Percentiles rank a stretch among this genome's conserved stretches.
phyloP scores from a whole-genome alignment of 1,140 invertebrate genomes.

The Anastrepha ludens region DNA sequence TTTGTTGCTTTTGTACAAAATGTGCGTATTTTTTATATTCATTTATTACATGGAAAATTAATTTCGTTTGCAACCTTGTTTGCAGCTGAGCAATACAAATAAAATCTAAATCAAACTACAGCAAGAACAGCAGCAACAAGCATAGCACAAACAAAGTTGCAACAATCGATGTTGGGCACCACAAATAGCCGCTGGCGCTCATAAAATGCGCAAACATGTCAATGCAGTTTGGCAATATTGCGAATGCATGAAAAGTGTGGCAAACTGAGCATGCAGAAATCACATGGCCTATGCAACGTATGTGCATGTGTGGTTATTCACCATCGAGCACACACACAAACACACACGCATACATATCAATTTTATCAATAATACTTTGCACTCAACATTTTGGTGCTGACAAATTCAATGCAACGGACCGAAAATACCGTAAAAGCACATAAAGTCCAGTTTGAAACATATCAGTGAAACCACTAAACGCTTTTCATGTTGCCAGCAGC shows the following conservation, averaged over 20 bases:
- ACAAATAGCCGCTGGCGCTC: constrained; percentile 36
- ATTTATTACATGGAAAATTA: constrained; percentile 46
- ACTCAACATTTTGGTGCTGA: background rate
- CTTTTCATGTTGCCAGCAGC: constrained; percentile 1
- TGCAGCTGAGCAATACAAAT: constrained; percentile 39
- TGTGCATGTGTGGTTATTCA: background rate
- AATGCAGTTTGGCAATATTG: constrained; percentile 28
- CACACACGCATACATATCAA: constrained; percentile 21
- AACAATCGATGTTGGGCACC: constrained; percentile 37
- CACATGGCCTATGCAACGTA: background rate
- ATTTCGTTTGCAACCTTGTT: constrained; percentile 47
- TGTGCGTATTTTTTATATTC: background rate
- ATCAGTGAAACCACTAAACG: background rate
- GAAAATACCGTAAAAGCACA: constrained; percentile 10
- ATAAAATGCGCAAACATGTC: constrained; percentile 52
- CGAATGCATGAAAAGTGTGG: background rate
- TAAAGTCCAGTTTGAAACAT: background rate
- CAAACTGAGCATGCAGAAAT: too few species aligned
- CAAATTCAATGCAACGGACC: constrained; percentile 13
- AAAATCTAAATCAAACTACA: constrained; percentile 41
- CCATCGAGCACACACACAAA: background rate
- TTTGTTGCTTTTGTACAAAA: background rate
- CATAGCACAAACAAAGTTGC: constrained; percentile 25
- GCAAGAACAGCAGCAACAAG: background rate
- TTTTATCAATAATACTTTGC: constrained; percentile 37